Percentiles rank a stretch among this genome's conserved stretches.
Evolutionary conservation across 2,888 invertebrate genomes (phyloP).

Genomic region (Sthenelais limicola): DNA sequence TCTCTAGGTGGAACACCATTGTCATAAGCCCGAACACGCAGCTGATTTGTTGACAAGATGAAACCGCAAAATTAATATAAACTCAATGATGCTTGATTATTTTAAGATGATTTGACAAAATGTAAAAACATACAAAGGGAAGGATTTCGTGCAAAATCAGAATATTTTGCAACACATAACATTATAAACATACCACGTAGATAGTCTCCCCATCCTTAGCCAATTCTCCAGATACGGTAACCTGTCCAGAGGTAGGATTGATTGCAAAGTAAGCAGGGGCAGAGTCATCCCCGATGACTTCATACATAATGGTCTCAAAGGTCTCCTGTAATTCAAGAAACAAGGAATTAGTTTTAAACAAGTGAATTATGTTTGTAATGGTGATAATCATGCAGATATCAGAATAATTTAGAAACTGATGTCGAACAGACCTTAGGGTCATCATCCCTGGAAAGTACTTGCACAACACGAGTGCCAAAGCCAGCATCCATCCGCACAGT

Average conservation of each 20-base stretch:
- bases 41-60: too few relatives aligned
- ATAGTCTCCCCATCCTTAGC: conserved; percentile 34
- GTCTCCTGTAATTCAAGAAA: conserved; percentile 42
- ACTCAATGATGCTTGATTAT: too few relatives aligned
- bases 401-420: not conserved
- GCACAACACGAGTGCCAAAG: conserved; percentile 53
- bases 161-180: not conserved
- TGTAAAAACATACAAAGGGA: too few relatives aligned
- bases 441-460: conserved; percentile 56
- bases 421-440: conserved; percentile 54
- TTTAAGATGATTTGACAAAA: too few relatives aligned
- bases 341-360: not conserved
- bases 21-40: conserved; percentile 51
- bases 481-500: conserved; percentile 54
- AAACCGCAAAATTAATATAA: not conserved
- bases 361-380: not conserved
- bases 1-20: conserved; percentile 49
- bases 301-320: conserved; percentile 52
- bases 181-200: conserved; percentile 50
- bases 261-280: conserved; percentile 59
- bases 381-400: not conserved
- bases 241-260: conserved; percentile 45
- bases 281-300: conserved; percentile 61
- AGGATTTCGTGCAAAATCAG: not conserved
- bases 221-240: conserved; percentile 47